phyloP scores from a whole-genome alignment of 2,113 vertebrate species.

The Fulmarus glacialis region DNA sequence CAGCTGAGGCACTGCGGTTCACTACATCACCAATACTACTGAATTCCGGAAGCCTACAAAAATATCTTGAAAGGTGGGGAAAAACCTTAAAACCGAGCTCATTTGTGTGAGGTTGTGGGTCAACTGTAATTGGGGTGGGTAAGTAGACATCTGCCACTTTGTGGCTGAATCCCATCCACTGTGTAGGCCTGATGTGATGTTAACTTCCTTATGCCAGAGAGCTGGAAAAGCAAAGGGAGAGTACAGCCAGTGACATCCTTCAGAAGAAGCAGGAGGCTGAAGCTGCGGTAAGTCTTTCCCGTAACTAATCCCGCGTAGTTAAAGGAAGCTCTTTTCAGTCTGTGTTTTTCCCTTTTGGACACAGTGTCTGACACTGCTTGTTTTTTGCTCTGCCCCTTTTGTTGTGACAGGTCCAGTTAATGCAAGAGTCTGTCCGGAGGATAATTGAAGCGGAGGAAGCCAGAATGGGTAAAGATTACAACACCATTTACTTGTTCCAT shows the following conservation, averaged over 20 bases:
- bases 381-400: background rate
- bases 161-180: background rate
- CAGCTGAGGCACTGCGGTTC: background rate
- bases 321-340: background rate
- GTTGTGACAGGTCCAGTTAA: slow-evolving; percentile 87
- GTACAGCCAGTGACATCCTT: slow-evolving; percentile 84
- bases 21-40: fast-evolving
- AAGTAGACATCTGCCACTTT: background rate
- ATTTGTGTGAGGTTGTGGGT: background rate
- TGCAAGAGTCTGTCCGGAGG: slow-evolving; percentile 96
- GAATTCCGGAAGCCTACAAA: background rate
- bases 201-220: slow-evolving; percentile 79
- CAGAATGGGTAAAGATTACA: slow-evolving; percentile 86
- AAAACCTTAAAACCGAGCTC: background rate
- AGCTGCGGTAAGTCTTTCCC: slow-evolving; percentile 85
- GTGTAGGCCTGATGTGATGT: background rate
- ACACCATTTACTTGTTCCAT: background rate
- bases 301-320: background rate
- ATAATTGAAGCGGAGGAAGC: slow-evolving; percentile 96
- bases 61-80: background rate
- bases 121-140: background rate
- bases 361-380: background rate
- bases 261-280: slow-evolving; percentile 96
- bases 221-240: slow-evolving; percentile 92
- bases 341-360: background rate